phyloP scores from a whole-genome alignment of 2,888 invertebrate species.

The Bellardia pandia region DNA sequence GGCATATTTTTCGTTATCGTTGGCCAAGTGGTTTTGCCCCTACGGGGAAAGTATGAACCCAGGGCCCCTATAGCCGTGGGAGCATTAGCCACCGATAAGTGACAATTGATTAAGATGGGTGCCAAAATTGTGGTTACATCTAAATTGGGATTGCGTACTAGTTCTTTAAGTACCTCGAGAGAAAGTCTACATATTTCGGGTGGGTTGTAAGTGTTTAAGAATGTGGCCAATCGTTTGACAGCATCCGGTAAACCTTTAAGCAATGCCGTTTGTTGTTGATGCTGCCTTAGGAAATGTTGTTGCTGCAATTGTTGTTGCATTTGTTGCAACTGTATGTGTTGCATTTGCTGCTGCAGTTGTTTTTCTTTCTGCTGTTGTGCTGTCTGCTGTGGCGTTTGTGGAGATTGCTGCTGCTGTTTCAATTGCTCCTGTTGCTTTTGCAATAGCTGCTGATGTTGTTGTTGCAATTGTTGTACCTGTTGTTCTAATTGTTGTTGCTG shows the following conservation, averaged over 20 bases:
- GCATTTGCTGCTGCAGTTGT: slow-evolving; percentile 80
- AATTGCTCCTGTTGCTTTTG: slow-evolving; percentile 74
- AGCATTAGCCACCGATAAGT: slow-evolving; percentile 90
- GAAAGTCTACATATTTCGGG: slow-evolving; percentile 92
- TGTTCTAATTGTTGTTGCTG: slow-evolving; percentile 79
- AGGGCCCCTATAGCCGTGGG: slow-evolving; percentile 88
- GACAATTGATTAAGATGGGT: slow-evolving; percentile 93
- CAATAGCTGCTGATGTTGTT: slow-evolving; percentile 73
- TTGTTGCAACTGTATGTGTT: slow-evolving; percentile 79
- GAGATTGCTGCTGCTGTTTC: slow-evolving; percentile 75
- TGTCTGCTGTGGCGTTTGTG: slow-evolving; percentile 77
- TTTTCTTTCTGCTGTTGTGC: slow-evolving; percentile 80
- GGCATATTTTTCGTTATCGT: slow-evolving; percentile 87
- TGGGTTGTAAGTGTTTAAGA: slow-evolving; percentile 95
- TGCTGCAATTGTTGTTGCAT: slow-evolving; percentile 80
- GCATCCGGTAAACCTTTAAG: slow-evolving; percentile 96
- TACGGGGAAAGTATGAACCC: slow-evolving; percentile 91
- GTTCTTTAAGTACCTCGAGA: slow-evolving; percentile 86
- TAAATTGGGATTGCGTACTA: slow-evolving; percentile 83
- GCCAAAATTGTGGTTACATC: slow-evolving; percentile 90
- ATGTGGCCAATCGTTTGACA: slow-evolving; percentile 92
- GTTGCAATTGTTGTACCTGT: slow-evolving; percentile 76
- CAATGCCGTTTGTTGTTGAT: slow-evolving; percentile 80
- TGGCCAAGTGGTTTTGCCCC: slow-evolving; percentile 86
- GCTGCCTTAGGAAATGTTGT: slow-evolving; percentile 80